These are phyloP conservation scores for Iselma pallidipennis DNA, from an alignment of 2,888 invertebrate genomes.

Conservation along the genomic window DNA sequence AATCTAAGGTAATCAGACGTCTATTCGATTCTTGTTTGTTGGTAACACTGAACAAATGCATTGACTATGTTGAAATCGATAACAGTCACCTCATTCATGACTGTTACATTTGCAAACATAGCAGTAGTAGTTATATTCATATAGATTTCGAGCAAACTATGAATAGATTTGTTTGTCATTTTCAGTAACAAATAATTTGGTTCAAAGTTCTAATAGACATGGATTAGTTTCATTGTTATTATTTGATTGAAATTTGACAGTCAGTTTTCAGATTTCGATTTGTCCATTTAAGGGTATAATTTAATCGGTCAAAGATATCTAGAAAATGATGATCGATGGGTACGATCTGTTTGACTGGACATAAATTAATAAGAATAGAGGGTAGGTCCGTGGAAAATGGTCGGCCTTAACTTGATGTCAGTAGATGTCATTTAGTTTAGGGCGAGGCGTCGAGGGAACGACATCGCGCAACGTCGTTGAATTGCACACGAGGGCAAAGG, in stretches of 20 bases:
- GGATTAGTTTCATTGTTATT: background rate
- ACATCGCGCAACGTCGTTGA: conserved; percentile 7
- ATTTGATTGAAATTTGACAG: background rate
- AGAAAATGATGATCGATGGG: conserved; percentile 22
- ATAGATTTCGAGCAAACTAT: background rate
- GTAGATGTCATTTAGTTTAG: conserved; percentile 34
- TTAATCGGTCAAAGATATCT: conserved; percentile 17
- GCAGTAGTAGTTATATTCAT: background rate
- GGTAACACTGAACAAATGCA: background rate
- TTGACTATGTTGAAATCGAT: background rate
- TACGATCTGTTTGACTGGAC: conserved; percentile 21
- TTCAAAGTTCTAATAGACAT: background rate
- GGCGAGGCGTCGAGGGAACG: conserved; percentile 26
- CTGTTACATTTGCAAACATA: background rate
- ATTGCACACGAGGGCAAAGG: conserved; percentile 9
- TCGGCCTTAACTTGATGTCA: conserved; percentile 34
- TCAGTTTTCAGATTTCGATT: background rate
- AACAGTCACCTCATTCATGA: conserved; percentile 1
- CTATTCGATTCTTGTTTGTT: background rate
- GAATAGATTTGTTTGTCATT: background rate
- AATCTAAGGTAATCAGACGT: background rate
- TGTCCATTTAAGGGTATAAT: conserved; percentile 16
- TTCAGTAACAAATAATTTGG: background rate
- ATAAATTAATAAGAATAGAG: conserved; percentile 40
- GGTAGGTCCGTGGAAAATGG: conserved; percentile 32